Evolutionary conservation across 2,888 invertebrate genomes (phyloP), one percentile per base, ranked within the genome.

Genomic region (Ectropis crepuscularia): DNA sequence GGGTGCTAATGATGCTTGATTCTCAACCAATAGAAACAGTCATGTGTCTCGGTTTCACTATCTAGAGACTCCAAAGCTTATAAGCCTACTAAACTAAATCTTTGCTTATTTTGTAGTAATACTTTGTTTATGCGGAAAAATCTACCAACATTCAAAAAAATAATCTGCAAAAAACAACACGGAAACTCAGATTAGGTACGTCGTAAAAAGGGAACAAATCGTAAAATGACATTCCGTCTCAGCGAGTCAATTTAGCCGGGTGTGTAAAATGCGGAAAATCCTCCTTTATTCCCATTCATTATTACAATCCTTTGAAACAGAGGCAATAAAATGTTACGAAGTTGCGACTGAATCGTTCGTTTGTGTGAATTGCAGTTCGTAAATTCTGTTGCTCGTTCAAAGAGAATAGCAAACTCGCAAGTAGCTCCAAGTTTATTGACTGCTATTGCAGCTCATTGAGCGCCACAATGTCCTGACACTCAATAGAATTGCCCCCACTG

Each of bases 401-500:
- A 38, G 37, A 46, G 41, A 12, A 6, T 37, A 12, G n/a, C 9
- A 37, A 7, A 12, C 45, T 55, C 38, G 28, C 53, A 55, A 53
- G 63, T 69, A 45, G 60, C 67, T 72, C 62, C 71, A 67, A 72
- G 72, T 77, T 78, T 76, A 78, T 78, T 78, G 77, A 78, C 76
- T 76, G 71, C 68, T 66, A 71, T 68, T 73, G 73, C 69, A 71
- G 70, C 78, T 79, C 80, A 83, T 81, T 81, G 78, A 82, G 69
- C 72, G 74, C 73, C 75, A 82, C 81, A 84, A 80, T 82, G 70
- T 73, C 72, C 73, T 76, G 70, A 78, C 76, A 73, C 80, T 85
- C 82, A 83, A 87, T 83, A 81, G 80, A 82, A 83, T 78, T 78
- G 78, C 80, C 74, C 74, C 69, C 72, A 71, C 75, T 68, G 73